Conservation (phyloP, 53 echinoderm and acorn worm genomes). For the Echinarachnius parma region DNA sequence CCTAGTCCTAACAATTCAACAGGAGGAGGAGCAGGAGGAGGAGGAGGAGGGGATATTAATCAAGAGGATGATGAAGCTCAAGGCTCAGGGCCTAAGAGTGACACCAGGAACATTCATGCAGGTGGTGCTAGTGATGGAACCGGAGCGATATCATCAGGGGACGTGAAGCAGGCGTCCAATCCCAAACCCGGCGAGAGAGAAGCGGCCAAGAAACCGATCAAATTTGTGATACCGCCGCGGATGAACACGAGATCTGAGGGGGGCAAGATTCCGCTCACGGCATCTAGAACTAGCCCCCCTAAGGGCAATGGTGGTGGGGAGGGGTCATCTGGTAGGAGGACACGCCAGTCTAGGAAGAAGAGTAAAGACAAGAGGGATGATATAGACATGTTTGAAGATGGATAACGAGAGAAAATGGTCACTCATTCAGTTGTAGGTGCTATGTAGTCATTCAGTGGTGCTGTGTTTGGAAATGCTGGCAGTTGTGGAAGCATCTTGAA, state of each 20-base stretch:
- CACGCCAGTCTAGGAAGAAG: slow-evolving; percentile 39
- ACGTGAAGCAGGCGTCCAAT: not conserved
- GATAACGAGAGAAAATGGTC: slow-evolving; percentile 18
- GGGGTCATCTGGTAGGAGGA: slow-evolving; percentile 21
- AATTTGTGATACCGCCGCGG: slow-evolving; percentile 38
- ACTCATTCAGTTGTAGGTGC: too few species aligned
- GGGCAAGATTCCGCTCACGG: slow-evolving; percentile 18
- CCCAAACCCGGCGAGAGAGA: slow-evolving; percentile 6
- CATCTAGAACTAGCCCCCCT: not conserved
- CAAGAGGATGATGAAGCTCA: too few species aligned
- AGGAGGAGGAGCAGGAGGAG: not conserved
- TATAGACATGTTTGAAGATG: slow-evolving; percentile 59
- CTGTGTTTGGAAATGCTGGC: too few species aligned
- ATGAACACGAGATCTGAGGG: slow-evolving; percentile 4
- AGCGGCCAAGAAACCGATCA: slow-evolving; percentile 41
- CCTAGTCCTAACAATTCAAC: too few species aligned
- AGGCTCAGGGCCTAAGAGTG: too few species aligned
- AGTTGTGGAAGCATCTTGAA: too few species aligned
- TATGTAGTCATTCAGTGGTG: too few species aligned
- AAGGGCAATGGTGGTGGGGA: slow-evolving; percentile 16
- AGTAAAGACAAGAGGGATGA: slow-evolving; percentile 27
- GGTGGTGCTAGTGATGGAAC: not conserved
- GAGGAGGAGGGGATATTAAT: not conserved
- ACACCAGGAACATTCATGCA: not conserved
- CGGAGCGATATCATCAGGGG: not conserved